A percentile compares a stretch with the other conserved stretches of the same genome.
phyloP scores from a whole-genome alignment of 2,888 invertebrate genomes.

The Pinctada fucata region DNA sequence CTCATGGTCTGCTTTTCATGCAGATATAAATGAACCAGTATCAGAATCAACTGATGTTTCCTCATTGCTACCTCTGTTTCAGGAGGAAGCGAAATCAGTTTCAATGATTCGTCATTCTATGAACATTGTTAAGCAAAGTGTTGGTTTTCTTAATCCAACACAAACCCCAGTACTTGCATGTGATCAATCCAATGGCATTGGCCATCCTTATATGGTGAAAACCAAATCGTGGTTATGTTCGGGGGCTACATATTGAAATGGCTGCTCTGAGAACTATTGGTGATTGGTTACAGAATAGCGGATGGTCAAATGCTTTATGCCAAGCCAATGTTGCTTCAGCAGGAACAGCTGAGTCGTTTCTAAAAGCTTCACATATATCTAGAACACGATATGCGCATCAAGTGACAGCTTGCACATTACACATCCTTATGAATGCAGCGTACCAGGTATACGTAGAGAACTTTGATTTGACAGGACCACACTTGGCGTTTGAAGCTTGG shows the following conservation, averaged over 20 bases:
- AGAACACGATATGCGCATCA: neutral
- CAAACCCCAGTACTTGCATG: conserved; percentile 21
- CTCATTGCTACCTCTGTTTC: too few species aligned
- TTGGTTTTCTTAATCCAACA: conserved; percentile 21
- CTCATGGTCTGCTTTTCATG: too few species aligned
- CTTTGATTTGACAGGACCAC: too few species aligned
- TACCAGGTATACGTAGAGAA: too few species aligned
- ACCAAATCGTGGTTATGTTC: too few species aligned
- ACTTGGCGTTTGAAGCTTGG: too few species aligned
- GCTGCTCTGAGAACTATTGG: neutral
- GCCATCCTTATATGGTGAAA: conserved; percentile 6
- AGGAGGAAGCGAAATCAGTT: too few species aligned
- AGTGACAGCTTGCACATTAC: too few species aligned
- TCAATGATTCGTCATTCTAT: too few species aligned
- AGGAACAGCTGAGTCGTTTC: conserved; percentile 12
- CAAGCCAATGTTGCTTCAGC: conserved; percentile 9
- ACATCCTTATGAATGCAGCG: too few species aligned
- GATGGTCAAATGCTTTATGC: neutral
- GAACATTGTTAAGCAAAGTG: conserved; percentile 6
- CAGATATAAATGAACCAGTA: too few species aligned
- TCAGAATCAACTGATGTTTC: conserved; percentile 4
- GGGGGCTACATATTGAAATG: too few species aligned
- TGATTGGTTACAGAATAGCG: conserved; percentile 5
- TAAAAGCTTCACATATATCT: neutral
- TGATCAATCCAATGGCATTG: conserved; percentile 18